Percentiles rank a stretch among this genome's conserved stretches.
These are phyloP conservation scores for Drosophila pandora DNA, from an alignment of 1,140 invertebrate genomes.

Conservation along the genomic window DNA sequence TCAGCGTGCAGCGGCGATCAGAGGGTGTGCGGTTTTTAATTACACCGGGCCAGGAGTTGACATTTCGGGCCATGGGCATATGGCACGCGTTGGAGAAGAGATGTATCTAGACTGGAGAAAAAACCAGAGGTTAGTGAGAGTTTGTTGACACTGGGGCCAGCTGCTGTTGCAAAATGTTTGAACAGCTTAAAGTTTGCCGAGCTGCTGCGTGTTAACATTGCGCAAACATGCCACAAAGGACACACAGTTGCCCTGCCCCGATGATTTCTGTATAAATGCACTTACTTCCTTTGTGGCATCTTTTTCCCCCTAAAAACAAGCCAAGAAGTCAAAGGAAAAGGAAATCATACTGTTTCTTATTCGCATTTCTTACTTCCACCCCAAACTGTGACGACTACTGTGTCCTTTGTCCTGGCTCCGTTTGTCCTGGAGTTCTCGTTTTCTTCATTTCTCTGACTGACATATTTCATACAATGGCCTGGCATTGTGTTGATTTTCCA, in stretches of 20 bases:
- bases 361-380: conserved; percentile 46
- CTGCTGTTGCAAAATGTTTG: conserved; percentile 44
- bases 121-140: conserved; percentile 24
- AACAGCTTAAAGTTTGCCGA: conserved; percentile 66
- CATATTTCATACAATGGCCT: conserved; percentile 67
- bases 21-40: conserved; percentile 67
- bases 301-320: conserved; percentile 36
- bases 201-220: conserved; percentile 63
- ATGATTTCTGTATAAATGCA: conserved; percentile 32
- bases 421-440: conserved; percentile 15
- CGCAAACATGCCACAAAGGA: conserved; percentile 72
- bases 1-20: conserved; percentile 51
- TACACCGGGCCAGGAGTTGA: conserved; percentile 58
- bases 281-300: conserved; percentile 37
- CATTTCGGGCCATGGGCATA: conserved; percentile 46
- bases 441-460: conserved; percentile 40
- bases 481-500: conserved; percentile 70
- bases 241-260: conserved; percentile 4
- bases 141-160: conserved; percentile 65
- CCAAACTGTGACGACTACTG: conserved; percentile 49
- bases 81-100: conserved; percentile 68
- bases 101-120: conserved; percentile 3
- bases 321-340: conserved; percentile 49
- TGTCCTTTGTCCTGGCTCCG: conserved; percentile 50
- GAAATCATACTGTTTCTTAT: conserved; percentile 53